These are phyloP conservation scores for Noctua janthe DNA, from an alignment of 2,888 invertebrate genomes.

Conservation along the genomic window DNA sequence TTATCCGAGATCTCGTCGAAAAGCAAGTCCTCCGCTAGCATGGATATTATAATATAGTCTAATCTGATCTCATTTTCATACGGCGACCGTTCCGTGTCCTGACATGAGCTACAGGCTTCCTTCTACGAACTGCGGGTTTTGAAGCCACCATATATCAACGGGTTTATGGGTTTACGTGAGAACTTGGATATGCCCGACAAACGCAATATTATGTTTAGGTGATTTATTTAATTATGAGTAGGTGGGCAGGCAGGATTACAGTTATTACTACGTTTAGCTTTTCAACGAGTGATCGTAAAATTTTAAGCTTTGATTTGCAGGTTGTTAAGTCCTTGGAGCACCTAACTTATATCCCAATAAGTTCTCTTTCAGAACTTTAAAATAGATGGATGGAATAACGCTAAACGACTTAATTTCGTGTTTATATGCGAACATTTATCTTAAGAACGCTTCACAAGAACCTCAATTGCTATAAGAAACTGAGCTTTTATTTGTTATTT, in stretches of 20 bases:
- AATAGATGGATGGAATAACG: not conserved
- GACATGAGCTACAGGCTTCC: slow-evolving; percentile 57
- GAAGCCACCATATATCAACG: slow-evolving; percentile 60
- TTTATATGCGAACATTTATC: not conserved
- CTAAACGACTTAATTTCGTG: not conserved
- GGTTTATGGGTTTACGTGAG: slow-evolving; percentile 74
- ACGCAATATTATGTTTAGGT: slow-evolving; percentile 41
- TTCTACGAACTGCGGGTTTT: slow-evolving; percentile 72
- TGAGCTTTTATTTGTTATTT: slow-evolving; percentile 49
- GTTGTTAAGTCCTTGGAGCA: not conserved
- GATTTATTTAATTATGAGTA: slow-evolving; percentile 46
- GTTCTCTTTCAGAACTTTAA: not conserved
- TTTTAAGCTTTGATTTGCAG: not conserved
- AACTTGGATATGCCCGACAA: slow-evolving; percentile 49
- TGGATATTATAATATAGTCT: slow-evolving; percentile 39
- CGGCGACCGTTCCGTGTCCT: slow-evolving; percentile 55
- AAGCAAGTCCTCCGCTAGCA: slow-evolving; percentile 38
- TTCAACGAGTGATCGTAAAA: slow-evolving; percentile 34
- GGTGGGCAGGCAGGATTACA: slow-evolving; percentile 24
- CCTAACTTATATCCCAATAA: not conserved
- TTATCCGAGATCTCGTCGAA: slow-evolving; percentile 57
- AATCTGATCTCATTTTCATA: slow-evolving; percentile 72
- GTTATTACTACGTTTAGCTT: slow-evolving; percentile 38
- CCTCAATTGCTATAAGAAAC: slow-evolving; percentile 10
- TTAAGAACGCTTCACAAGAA: not conserved